Percentiles rank a stretch among this genome's conserved stretches.
Evolutionary conservation across 2,113 vertebrate species (phyloP).

Genomic region (Donacobius atricapilla): DNA sequence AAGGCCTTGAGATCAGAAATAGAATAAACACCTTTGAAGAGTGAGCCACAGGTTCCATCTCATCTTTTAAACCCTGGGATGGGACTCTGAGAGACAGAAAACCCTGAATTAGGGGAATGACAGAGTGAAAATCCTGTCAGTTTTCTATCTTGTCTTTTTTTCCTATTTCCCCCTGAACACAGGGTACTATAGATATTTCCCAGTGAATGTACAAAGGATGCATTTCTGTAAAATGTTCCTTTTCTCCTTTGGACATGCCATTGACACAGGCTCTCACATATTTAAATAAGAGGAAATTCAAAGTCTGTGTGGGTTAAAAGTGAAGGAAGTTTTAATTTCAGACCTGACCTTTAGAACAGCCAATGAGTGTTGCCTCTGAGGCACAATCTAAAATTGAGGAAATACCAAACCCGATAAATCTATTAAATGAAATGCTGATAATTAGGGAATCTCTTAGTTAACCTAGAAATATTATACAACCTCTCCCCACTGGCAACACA

Average conservation of each 20-base stretch:
- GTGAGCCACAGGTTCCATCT: no score
- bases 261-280: not conserved
- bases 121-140: no score
- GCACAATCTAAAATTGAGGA: not conserved
- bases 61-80: no score
- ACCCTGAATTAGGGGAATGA: no score
- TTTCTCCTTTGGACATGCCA: not conserved
- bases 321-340: not conserved
- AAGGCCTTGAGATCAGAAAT: no score
- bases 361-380: not conserved
- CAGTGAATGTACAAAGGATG: rapidly evolving
- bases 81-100: no score
- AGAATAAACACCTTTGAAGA: no score
- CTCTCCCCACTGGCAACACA: not conserved
- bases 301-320: not conserved
- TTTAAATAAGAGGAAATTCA: not conserved
- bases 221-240: not conserved
- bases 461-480: not conserved
- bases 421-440: not conserved
- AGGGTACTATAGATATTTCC: not conserved
- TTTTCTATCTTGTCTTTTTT: not conserved
- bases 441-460: not conserved
- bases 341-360: not conserved
- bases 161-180: not conserved
- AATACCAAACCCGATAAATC: not conserved